phyloP scores from a whole-genome alignment of 2,113 vertebrate species.

The Panurus biarmicus region DNA sequence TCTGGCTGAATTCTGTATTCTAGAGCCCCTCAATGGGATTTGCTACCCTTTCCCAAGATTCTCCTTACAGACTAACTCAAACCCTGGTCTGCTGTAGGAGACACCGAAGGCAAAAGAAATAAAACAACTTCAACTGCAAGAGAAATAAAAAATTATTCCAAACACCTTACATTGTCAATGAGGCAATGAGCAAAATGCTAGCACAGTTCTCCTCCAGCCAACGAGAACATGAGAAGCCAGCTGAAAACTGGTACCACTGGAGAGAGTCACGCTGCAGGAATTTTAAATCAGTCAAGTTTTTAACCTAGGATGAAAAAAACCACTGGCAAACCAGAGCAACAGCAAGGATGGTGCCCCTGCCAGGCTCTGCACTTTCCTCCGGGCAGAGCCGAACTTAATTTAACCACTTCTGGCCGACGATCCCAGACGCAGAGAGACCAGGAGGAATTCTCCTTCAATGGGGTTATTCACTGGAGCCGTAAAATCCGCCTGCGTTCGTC shows the following conservation, averaged over 20 bases:
- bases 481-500: not conserved
- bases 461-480: not conserved
- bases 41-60: not conserved
- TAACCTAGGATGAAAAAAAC: not conserved
- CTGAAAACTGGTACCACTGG: not conserved
- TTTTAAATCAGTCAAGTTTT: not conserved
- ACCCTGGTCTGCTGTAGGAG: not conserved
- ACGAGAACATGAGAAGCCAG: not conserved
- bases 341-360: not conserved
- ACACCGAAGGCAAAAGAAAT: not conserved
- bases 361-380: not conserved
- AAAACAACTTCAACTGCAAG: not conserved
- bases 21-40: not conserved
- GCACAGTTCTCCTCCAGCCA: not conserved
- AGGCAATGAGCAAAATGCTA: not conserved
- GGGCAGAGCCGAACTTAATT: not conserved
- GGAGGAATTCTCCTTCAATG: not conserved
- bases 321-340: not conserved
- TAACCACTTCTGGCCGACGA: not conserved
- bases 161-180: not conserved
- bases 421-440: not conserved
- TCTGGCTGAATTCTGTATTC: not conserved
- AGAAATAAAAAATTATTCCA: not conserved
- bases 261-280: not conserved
- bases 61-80: not conserved